phyloP scores from a whole-genome alignment of 2,797 vertebrate species.

The Prionace glauca region DNA sequence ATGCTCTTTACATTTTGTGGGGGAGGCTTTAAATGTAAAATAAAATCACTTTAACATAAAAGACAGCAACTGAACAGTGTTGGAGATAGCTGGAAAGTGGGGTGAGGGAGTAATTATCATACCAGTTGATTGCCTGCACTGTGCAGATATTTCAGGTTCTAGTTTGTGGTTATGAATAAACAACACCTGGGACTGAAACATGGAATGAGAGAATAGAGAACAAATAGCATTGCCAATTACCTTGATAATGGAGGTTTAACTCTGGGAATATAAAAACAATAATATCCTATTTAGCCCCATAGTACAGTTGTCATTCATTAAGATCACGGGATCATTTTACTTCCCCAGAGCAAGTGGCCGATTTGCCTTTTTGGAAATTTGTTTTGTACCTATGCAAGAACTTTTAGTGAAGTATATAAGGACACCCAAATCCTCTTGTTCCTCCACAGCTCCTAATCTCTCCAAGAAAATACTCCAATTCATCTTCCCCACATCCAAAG shows the following conservation, averaged over 20 bases:
- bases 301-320: background rate
- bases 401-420: background rate
- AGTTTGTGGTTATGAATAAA: background rate
- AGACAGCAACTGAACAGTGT: background rate
- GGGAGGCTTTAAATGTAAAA: background rate
- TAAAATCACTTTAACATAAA: background rate
- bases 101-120: background rate
- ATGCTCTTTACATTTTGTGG: background rate
- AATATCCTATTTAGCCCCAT: background rate
- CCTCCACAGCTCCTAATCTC: background rate
- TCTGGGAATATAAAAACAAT: background rate
- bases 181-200: background rate
- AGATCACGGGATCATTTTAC: background rate
- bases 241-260: background rate
- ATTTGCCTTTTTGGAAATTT: background rate
- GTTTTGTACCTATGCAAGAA: background rate
- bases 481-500: background rate
- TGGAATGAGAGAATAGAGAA: background rate
- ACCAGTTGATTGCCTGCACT: background rate
- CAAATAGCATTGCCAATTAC: background rate
- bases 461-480: background rate
- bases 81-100: background rate
- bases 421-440: background rate
- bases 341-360: background rate
- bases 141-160: background rate